Evolutionary conservation across 2,113 vertebrate species (phyloP).

Genomic region (Girardinichthys multiradiatus): DNA sequence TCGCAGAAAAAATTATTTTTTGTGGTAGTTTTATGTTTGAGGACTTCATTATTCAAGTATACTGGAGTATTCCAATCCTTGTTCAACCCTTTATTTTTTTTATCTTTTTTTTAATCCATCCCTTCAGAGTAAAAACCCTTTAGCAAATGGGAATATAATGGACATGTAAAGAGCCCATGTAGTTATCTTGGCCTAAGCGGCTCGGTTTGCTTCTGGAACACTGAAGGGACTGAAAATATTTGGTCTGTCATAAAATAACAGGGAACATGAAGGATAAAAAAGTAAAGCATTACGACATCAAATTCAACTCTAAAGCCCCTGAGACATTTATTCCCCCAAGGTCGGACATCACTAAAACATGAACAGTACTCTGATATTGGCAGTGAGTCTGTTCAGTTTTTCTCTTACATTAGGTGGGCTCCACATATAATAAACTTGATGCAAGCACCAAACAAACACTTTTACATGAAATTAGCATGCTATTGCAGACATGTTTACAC

Average conservation of each 20-base stretch:
- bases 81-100: background rate
- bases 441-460: slow-evolving; percentile 20
- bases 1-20: no score
- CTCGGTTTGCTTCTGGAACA: background rate
- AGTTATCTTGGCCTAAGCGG: background rate
- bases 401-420: slow-evolving; percentile 6
- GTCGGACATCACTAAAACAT: background rate
- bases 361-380: slow-evolving; percentile 5
- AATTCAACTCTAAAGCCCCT: background rate
- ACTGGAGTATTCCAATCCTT: background rate
- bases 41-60: no score
- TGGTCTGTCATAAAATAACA: background rate
- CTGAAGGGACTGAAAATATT: slow-evolving; percentile 10
- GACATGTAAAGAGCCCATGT: background rate
- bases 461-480: slow-evolving; percentile 9
- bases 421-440: slow-evolving; percentile 16
- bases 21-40: no score
- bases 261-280: background rate
- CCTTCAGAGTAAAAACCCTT: background rate
- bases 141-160: background rate
- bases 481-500: slow-evolving; percentile 70
- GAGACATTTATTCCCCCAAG: background rate
- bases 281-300: background rate
- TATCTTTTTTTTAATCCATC: background rate
- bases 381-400: background rate